Conservation (phyloP, 2,888 invertebrate species). For the Lasioglossum leucozonium region DNA sequence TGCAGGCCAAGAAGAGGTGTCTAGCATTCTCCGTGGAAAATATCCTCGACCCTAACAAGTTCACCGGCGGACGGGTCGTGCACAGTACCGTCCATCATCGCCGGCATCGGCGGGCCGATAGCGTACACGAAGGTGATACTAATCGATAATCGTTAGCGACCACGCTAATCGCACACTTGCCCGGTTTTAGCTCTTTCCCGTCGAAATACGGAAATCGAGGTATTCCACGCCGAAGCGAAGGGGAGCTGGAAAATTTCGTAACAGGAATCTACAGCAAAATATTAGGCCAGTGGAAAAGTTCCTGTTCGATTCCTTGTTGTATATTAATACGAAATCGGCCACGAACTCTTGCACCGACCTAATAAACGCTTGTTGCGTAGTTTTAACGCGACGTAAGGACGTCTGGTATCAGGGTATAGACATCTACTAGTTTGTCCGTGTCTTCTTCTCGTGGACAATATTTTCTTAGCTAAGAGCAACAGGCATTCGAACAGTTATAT, state of each 20-base stretch:
- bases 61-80: slow-evolving; percentile 88
- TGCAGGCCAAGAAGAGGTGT: slow-evolving; percentile 87
- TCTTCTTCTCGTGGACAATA: neutral
- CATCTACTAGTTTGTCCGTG: neutral
- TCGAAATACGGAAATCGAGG: neutral
- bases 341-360: neutral
- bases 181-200: neutral
- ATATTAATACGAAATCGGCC: neutral
- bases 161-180: neutral
- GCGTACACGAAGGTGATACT: slow-evolving; percentile 81
- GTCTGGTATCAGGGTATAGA: neutral
- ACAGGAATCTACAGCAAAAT: neutral
- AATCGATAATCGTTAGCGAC: neutral
- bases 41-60: slow-evolving; percentile 95
- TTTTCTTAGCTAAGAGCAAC: neutral
- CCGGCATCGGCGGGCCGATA: slow-evolving; percentile 78
- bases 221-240: neutral
- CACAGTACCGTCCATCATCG: slow-evolving; percentile 76
- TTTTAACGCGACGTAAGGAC: neutral
- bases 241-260: neutral
- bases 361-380: neutral
- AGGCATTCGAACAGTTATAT: neutral
- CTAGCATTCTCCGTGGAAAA: slow-evolving; percentile 96
- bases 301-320: neutral
- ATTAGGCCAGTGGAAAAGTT: neutral